Conservation (phyloP, 1,140 invertebrate species). For the Rhyacophila brunnea region DNA sequence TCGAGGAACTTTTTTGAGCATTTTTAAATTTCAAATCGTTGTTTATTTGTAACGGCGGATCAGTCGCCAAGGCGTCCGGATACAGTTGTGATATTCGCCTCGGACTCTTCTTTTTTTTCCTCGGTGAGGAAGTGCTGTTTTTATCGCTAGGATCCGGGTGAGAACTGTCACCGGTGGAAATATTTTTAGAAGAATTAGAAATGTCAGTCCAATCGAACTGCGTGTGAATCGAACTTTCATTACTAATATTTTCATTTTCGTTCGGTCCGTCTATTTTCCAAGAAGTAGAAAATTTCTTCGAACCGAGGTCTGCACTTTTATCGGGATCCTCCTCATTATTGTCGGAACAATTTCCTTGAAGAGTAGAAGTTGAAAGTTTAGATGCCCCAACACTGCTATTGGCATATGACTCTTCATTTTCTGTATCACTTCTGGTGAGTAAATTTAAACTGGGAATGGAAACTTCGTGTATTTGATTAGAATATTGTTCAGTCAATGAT, state of each 20-base stretch:
- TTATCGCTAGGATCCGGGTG: neutral
- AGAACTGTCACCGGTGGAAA: neutral
- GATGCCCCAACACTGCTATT: neutral
- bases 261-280: neutral
- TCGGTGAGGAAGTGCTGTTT: neutral
- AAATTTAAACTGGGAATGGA: constrained; percentile 34
- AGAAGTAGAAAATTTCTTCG: neutral
- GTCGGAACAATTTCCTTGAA: neutral
- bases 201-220: constrained; percentile 16
- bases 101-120: neutral
- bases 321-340: neutral
- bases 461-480: constrained; percentile 3
- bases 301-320: neutral
- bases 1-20: constrained; percentile 34
- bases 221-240: constrained; percentile 30
- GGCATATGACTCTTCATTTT: constrained; percentile 1
- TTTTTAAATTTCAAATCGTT: constrained; percentile 9
- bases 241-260: constrained; percentile 16
- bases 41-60: constrained; percentile 15
- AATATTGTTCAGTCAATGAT: constrained; percentile 5
- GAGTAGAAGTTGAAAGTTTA: neutral
- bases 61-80: constrained; percentile 11
- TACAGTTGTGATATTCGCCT: constrained; percentile 13
- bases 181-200: constrained; percentile 14
- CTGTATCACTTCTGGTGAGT: neutral